phyloP scores from a whole-genome alignment of 2,113 vertebrate species.

The Gadus macrocephalus region DNA sequence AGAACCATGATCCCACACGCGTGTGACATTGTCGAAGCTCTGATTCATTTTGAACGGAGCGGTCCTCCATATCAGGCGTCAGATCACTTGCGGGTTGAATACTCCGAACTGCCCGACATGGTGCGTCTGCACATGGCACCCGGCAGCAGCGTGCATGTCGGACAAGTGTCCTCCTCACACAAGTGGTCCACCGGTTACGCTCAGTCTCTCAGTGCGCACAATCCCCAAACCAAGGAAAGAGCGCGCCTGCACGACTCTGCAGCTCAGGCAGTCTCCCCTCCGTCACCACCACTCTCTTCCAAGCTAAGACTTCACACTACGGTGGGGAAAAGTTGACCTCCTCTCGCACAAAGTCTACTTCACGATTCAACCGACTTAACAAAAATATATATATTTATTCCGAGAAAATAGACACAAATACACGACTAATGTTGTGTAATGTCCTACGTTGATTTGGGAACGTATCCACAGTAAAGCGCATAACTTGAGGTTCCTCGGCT shows the following conservation, averaged over 20 bases:
- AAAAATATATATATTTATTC: no score
- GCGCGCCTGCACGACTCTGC: constrained; percentile 18
- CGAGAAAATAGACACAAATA: no score
- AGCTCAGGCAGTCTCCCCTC: background rate
- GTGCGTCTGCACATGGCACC: constrained; percentile 13
- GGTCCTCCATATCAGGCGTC: constrained; percentile 71
- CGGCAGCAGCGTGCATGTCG: constrained; percentile 13
- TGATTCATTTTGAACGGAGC: constrained; percentile 69
- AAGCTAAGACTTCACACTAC: background rate
- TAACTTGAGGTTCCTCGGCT: no score
- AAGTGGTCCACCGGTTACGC: constrained; percentile 2
- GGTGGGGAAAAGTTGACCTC: background rate
- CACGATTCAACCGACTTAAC: no score
- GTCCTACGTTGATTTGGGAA: no score
- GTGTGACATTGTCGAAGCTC: constrained; percentile 70
- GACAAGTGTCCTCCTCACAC: background rate
- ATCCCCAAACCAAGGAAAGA: constrained; percentile 3
- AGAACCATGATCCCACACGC: constrained; percentile 68
- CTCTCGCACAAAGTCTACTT: no score
- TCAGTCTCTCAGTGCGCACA: background rate
- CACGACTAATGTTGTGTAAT: no score
- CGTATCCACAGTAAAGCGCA: no score
- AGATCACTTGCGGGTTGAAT: constrained; percentile 39
- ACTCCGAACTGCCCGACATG: constrained; percentile 25
- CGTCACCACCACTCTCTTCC: background rate